Base-by-base conservation (phyloP, 1,140 invertebrate genomes). In the Phymorhynchus buccinoides region DNA sequence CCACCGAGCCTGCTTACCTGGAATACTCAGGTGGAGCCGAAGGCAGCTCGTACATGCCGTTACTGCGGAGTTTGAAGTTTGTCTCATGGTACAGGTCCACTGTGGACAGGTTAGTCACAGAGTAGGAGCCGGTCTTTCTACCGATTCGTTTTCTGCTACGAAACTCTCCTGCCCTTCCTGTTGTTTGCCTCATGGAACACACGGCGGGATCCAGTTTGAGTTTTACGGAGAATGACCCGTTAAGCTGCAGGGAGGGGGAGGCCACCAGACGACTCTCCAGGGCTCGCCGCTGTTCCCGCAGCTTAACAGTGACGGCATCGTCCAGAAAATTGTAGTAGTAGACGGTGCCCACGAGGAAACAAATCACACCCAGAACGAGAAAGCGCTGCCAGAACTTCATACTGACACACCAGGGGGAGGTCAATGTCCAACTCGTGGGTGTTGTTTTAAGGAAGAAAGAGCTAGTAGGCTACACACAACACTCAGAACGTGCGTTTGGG, bases 301-400 rank as follows among this genome's bases (percentile, higher is more conserved):
- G 66, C 39, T 75, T 86, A 42, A 56, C 48, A 37, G 78, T 84
- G 18, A 84, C 84, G 71, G 78, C 62, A 16, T 42, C n/a, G 37
- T 86, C 85, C 18, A 83, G 37, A 12, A 83, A 66, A 32, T 30
- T 87, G 30, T 88, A 83, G 80, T 88, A 86, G 22, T 90, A 84
- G 27, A 90, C 39, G n/a, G 86, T 89, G 16, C 87, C 78, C 18
- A 90, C 71, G 18, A 87, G 79, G n/a, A 90, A 84, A 75, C 88
- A 83, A 22, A 86, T 75, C 71, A 86, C 80, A 30, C 86, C 87
- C 77, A 90, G 78, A 30, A 89, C 88, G 9, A 88, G 80, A 16
- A 90, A 83, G 41, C 89, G 88, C 79, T 90, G 89, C 71, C 88
- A 89, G 88, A 90, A 91, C 86, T 90, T 91, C 90, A 91, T 91